Evolutionary conservation across 2,113 vertebrate species (phyloP), one percentile per base, ranked within the genome.

Genomic region (Mobula hypostoma): DNA sequence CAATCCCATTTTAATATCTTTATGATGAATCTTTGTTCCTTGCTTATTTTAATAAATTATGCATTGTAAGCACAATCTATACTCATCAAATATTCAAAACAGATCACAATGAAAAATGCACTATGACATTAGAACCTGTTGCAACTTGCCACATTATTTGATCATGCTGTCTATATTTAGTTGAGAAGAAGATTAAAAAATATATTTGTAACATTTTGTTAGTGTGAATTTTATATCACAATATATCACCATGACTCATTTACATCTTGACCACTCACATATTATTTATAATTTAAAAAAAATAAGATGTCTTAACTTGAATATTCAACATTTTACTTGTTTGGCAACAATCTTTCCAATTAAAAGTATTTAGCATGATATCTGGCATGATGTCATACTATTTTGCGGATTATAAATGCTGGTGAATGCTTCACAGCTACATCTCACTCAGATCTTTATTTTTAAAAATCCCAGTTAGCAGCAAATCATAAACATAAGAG

Each of bases 301-400:
- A 48, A 48, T 48, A 48, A 1, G 48, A 48, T 48, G 1, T 2
- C 0, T 48, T 48, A 48, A 48, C 48, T 32, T 88, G 29, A 66
- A 90, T 90, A 90, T 68, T 90, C 85, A 66, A 90, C 14, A 32
- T 66, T 90, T 90, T n/a, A 90, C 61, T 88, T 88, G 61, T 14
- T 32, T 88, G 61, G 85, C 29, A 68, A 66, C 29, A 88, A 63
- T 32, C 32, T 4, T 32, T 7, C 12, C 29, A 68, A 66, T 90
- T 66, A 90, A n/a, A 88, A 90, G 48, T 48, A 48, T 48, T 27
- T 90, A n/a, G 0, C 85, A 66, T 48, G 48, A 48, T 66, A 90
- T 32, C n/a, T 90, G 85, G 61, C n/a, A n/a, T 66, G 58, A 88
- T 66, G 15, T 2, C n/a, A 63, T 87, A 12, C 85, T n/a, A 63